Percentiles rank a stretch among this genome's conserved stretches.
Evolutionary conservation across 2,888 invertebrate species (phyloP).

Genomic region (Therioaphis trifolii): DNA sequence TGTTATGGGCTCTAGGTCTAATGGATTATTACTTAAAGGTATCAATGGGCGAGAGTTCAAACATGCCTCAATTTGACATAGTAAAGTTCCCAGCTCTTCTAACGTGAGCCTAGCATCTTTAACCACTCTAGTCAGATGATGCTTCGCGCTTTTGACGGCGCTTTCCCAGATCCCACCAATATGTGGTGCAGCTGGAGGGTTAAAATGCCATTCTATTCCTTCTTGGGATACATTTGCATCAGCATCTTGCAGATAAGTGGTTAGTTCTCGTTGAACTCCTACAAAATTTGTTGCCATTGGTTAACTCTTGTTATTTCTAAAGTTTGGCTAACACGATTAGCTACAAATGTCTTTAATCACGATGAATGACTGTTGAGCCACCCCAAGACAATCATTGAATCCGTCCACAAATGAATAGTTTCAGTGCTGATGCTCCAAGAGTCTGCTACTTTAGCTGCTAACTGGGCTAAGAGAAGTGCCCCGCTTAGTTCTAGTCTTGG

Average conservation of each 20-base stretch:
- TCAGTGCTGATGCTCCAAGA: background rate
- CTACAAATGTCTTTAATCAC: background rate
- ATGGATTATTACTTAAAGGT: background rate
- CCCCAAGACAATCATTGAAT: background rate
- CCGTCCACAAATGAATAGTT: background rate
- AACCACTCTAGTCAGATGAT: background rate
- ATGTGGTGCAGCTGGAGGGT: background rate
- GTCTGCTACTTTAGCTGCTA: too few species aligned
- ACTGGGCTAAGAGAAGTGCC: too few species aligned
- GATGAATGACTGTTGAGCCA: background rate
- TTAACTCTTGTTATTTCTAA: background rate
- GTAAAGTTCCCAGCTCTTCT: background rate
- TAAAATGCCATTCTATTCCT: background rate
- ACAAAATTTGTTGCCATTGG: background rate
- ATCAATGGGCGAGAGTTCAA: background rate
- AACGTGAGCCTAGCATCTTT: background rate
- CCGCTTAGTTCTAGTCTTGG: too few species aligned
- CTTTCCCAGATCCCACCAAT: background rate
- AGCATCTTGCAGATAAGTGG: background rate
- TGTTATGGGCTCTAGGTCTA: background rate
- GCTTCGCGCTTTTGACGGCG: background rate
- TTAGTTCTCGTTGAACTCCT: background rate
- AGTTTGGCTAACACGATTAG: background rate
- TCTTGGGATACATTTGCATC: background rate
- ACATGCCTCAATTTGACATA: background rate